Evolutionary conservation across 2,888 invertebrate genomes (phyloP).

Genomic region (Panopea generosa): DNA sequence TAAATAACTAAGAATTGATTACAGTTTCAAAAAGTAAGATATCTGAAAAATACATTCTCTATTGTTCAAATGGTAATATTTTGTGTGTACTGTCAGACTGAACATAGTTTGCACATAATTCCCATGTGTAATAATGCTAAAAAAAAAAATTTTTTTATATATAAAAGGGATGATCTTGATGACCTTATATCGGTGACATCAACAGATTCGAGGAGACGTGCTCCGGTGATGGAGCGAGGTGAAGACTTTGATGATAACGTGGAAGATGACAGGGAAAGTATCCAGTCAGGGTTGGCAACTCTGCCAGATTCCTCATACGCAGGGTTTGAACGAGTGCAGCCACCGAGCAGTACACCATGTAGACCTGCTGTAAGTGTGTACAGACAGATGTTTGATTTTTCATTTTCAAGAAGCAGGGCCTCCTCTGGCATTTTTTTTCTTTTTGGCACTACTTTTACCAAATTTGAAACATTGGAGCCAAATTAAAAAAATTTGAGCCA

Average conservation of each 20-base stretch:
- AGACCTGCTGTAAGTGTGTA: constrained; percentile 57
- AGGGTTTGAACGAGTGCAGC: constrained; percentile 72
- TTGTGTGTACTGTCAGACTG: no score
- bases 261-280: constrained; percentile 68
- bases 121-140: no score
- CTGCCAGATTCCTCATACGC: constrained; percentile 77
- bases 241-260: constrained; percentile 33
- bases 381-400: no score
- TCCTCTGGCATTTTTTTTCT: background rate
- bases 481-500: no score
- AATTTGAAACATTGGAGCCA: background rate
- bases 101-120: no score
- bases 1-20: no score
- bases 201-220: constrained; percentile 34
- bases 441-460: background rate
- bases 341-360: constrained; percentile 76
- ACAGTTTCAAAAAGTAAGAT: no score
- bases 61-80: no score
- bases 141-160: no score
- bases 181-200: constrained; percentile 66
- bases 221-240: constrained; percentile 22
- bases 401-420: no score
- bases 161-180: constrained; percentile 68
- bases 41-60: no score
- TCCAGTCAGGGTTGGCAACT: constrained; percentile 71